A percentile compares a stretch with the other conserved stretches of the same genome.
phyloP scores from a whole-genome alignment of 2,797 vertebrate species.

The Brachyrhaphis roseni region DNA sequence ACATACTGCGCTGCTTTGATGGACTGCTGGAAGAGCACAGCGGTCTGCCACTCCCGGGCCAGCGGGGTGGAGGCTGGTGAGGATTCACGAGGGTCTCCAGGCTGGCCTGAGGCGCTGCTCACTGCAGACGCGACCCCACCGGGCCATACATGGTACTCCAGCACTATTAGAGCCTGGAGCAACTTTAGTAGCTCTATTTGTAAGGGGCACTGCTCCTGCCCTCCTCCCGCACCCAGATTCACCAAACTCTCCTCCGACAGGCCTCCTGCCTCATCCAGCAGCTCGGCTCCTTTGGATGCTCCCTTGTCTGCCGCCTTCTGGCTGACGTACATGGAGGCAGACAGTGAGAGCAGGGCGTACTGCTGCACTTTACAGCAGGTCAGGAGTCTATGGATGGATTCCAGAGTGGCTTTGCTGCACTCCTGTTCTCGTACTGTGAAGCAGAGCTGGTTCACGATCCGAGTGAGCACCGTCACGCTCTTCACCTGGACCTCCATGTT shows the following conservation, averaged over 20 bases:
- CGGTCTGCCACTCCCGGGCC: slow-evolving; percentile 92
- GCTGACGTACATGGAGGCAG: slow-evolving; percentile 91
- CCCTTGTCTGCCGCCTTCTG: slow-evolving; percentile 81
- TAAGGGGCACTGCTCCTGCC: slow-evolving; percentile 91
- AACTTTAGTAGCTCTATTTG: slow-evolving; percentile 95
- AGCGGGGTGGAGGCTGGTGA: slow-evolving; percentile 76
- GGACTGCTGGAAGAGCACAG: slow-evolving; percentile 92
- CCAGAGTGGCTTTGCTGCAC: slow-evolving; percentile 48
- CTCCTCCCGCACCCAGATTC: slow-evolving; percentile 81
- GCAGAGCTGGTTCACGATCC: slow-evolving; percentile 85
- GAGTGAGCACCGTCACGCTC: slow-evolving; percentile 92
- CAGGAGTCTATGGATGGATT: slow-evolving; percentile 83
- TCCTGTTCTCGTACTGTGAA: slow-evolving; percentile 67
- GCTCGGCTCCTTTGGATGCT: slow-evolving; percentile 27
- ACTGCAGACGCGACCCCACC: slow-evolving; percentile 36
- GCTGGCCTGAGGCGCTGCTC: slow-evolving; percentile 50
- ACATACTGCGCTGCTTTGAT: slow-evolving; percentile 91
- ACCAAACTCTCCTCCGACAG: slow-evolving; percentile 90
- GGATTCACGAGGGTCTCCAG: slow-evolving; percentile 76
- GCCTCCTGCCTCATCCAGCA: slow-evolving; percentile 66
- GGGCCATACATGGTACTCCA: slow-evolving; percentile 88
- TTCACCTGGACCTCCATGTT: slow-evolving; percentile 97
- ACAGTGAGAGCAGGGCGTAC: slow-evolving; percentile 89
- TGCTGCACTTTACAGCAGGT: slow-evolving; percentile 90
- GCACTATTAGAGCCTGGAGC: slow-evolving; percentile 89